These are phyloP conservation scores for Balaenoptera acutorostrata DNA, from an alignment of 2,113 vertebrate species.

Conservation along the genomic window DNA sequence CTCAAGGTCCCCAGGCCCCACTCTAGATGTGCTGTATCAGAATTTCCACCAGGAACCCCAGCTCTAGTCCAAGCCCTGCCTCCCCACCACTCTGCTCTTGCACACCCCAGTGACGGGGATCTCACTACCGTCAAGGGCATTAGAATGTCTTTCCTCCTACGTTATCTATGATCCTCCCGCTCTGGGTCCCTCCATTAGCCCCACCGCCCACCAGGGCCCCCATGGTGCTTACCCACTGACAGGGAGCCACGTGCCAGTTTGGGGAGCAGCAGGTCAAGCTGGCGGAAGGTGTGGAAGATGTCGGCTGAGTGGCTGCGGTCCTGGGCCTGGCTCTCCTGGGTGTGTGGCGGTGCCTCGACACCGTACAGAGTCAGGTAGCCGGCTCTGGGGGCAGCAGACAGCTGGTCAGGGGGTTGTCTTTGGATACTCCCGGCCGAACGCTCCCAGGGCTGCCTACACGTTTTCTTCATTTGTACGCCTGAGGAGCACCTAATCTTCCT, in stretches of 20 bases:
- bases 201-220: neutral
- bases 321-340: neutral
- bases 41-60: neutral
- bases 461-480: neutral
- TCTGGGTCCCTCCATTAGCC: neutral
- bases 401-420: neutral
- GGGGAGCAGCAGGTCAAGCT: slow-evolving; percentile 83
- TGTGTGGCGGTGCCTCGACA: slow-evolving; percentile 70
- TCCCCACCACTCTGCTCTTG: neutral
- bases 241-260: slow-evolving; percentile 83
- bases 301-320: slow-evolving; percentile 75
- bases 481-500: neutral
- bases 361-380: slow-evolving; percentile 87
- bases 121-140: neutral
- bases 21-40: too few species aligned
- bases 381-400: slow-evolving; percentile 74
- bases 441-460: neutral
- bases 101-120: rapidly evolving
- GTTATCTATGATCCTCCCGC: neutral
- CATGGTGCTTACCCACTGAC: slow-evolving; percentile 73
- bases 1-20: neutral
- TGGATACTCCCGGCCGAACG: too few species aligned
- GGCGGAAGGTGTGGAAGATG: slow-evolving; percentile 82
- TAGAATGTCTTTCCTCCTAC: neutral
- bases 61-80: neutral